These are phyloP conservation scores for Cynopterus sphinx DNA, from an alignment of 2,797 vertebrate species.

Conservation along the genomic window DNA sequence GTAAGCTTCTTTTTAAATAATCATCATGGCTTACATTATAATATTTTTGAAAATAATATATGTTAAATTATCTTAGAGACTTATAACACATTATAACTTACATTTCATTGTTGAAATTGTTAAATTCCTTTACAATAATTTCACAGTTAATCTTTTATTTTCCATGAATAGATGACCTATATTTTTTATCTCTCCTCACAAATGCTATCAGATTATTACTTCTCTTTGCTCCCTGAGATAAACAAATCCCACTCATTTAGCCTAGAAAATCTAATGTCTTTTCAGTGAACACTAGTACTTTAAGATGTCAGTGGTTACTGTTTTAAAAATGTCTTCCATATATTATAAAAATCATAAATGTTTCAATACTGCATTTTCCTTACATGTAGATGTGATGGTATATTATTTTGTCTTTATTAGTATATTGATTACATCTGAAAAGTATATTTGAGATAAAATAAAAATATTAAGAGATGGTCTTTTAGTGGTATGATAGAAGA, in stretches of 20 bases:
- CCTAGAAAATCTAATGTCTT: neutral
- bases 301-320: neutral
- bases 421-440: neutral
- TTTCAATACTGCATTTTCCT: neutral
- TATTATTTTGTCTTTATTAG: neutral
- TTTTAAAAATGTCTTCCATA: neutral
- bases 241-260: neutral
- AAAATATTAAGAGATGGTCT: neutral
- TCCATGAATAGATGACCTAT: neutral
- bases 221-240: neutral
- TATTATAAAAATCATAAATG: neutral
- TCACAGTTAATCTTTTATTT: constrained; percentile 2
- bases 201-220: neutral
- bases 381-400: neutral
- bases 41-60: constrained; percentile 10
- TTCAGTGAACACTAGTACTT: neutral
- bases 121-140: constrained; percentile 38
- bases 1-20: constrained; percentile 29
- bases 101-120: constrained; percentile 45
- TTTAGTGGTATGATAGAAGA: neutral
- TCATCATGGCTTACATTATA: neutral
- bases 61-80: neutral
- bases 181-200: neutral
- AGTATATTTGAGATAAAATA: neutral
- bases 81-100: neutral